Conservation (phyloP, 2,888 invertebrate genomes). For the Scaptomyza caliginosa region DNA sequence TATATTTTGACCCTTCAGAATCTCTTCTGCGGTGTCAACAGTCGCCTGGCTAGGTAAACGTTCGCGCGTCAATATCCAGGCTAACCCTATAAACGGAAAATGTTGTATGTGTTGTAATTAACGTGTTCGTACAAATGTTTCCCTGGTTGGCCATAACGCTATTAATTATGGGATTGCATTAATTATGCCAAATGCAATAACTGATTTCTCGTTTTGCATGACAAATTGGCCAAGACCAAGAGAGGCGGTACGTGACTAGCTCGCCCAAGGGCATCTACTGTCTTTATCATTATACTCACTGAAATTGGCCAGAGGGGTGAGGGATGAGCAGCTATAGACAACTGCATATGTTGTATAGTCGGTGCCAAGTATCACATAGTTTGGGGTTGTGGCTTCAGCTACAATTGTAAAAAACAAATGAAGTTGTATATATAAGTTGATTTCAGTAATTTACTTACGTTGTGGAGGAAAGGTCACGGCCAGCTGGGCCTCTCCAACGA, state of each 20-base stretch:
- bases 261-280: not conserved
- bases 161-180: slow-evolving; percentile 52
- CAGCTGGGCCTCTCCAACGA: slow-evolving; percentile 73
- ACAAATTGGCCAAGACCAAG: slow-evolving; percentile 52
- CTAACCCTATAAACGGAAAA: slow-evolving; percentile 56
- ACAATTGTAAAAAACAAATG: not conserved
- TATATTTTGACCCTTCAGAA: slow-evolving; percentile 74
- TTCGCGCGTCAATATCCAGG: slow-evolving; percentile 80
- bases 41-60: slow-evolving; percentile 64
- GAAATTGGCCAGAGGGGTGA: slow-evolving; percentile 67
- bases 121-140: slow-evolving; percentile 29
- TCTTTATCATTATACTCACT: slow-evolving; percentile 71
- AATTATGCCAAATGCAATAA: slow-evolving; percentile 64
- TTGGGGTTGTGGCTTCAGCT: slow-evolving; percentile 52
- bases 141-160: slow-evolving; percentile 42
- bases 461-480: slow-evolving; percentile 71
- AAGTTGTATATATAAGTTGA: not conserved
- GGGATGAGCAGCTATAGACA: slow-evolving; percentile 86
- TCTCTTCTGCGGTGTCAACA: slow-evolving; percentile 62
- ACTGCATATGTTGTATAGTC: slow-evolving; percentile 87
- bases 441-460: slow-evolving; percentile 55
- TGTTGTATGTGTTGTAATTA: slow-evolving; percentile 39
- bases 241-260: slow-evolving; percentile 16
- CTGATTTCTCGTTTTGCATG: slow-evolving; percentile 61
- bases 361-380: slow-evolving; percentile 87